phyloP scores from a whole-genome alignment of 37 sponge, comb jelly and placozoan genomes.

The Chondrilla cf. caribensis region DNA sequence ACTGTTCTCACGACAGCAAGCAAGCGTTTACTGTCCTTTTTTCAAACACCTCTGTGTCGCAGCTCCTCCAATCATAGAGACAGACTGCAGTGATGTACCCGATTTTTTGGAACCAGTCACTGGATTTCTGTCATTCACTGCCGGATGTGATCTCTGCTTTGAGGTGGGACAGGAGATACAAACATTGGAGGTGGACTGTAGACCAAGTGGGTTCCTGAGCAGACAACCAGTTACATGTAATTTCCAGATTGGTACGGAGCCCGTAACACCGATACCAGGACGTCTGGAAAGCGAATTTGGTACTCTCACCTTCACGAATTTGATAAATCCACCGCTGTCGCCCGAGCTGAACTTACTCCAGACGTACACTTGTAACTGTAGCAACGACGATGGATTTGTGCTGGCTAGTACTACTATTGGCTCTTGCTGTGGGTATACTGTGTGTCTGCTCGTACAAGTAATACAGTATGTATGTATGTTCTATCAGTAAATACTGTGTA shows the following conservation, averaged over 20 bases:
- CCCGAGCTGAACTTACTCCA: conserved; percentile 8
- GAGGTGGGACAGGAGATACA: background rate
- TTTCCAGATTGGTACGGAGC: conserved; percentile 9
- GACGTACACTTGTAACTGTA: conserved; percentile 22
- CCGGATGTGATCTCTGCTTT: conserved; percentile 8
- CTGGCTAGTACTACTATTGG: background rate
- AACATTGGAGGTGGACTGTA: background rate
- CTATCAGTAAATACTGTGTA: too few species aligned
- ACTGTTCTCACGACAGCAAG: too few species aligned
- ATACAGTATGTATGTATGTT: too few species aligned
- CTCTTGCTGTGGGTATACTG: conserved; percentile 7
- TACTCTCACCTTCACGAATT: background rate
- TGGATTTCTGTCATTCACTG: background rate
- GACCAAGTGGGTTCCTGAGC: background rate
- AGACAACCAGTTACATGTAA: background rate
- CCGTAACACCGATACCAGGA: background rate
- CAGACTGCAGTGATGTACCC: conserved; percentile 1
- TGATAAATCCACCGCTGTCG: conserved; percentile 6
- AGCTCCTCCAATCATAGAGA: conserved; percentile 7
- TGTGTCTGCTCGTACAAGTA: too few species aligned
- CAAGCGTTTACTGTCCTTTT: too few species aligned
- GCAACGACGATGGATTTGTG: background rate
- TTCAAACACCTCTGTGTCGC: too few species aligned
- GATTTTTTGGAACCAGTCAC: background rate
- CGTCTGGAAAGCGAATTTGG: conserved; percentile 6